Base-by-base conservation (phyloP, 2,797 vertebrate genomes). In the Periparus ater region DNA sequence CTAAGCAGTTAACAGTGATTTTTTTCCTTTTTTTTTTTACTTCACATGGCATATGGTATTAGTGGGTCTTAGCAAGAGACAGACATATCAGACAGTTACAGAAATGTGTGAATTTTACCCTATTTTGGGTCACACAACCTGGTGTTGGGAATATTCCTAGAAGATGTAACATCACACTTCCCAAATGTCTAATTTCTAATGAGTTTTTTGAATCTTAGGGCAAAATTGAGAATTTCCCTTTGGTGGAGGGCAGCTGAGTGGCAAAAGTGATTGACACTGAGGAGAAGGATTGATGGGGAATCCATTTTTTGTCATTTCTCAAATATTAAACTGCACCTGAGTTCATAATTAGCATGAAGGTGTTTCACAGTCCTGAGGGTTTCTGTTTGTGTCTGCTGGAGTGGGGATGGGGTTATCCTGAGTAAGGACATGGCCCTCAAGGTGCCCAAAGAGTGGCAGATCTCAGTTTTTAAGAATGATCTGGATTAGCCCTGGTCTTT, bases 401-500 rank as follows among this genome's bases (percentile, higher is more conserved):
- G 30, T 26, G 17, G 48, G 58, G 26, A 17, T 48, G 36, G 17
- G 36, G 13, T 15, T 81, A 25, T 66, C 80, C 81, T 42, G 36
- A 21, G 22, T 27, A 36, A 45, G 34, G 63, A 30, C 23, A 7
- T 17, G 30, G 44, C 32, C 42, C 65, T 77, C 62, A n/a, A 67
- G 81, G 63, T 93, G 79, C 93, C 77, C 93, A 61, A 78, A 81
- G 85, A 91, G 72, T 96, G 94, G 89, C 96, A 84, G 89, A 95
- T 96, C 44, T 73, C 91, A 91, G 87, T 97, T 97, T 95, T 95
- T 97, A 94, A 84, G 96, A 94, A 83, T 63, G 91, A 96, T 95
- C 91, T 92, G 96, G 95, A 92, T 97, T 93, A 96, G 95, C 95
- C 92, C 67, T 60, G 65, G 65, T 89, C 77, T 97, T 94, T 94